Evolutionary conservation across 2,888 invertebrate species (phyloP), one percentile per base, ranked within the genome.

Genomic region (Hybos culiciformis): DNA sequence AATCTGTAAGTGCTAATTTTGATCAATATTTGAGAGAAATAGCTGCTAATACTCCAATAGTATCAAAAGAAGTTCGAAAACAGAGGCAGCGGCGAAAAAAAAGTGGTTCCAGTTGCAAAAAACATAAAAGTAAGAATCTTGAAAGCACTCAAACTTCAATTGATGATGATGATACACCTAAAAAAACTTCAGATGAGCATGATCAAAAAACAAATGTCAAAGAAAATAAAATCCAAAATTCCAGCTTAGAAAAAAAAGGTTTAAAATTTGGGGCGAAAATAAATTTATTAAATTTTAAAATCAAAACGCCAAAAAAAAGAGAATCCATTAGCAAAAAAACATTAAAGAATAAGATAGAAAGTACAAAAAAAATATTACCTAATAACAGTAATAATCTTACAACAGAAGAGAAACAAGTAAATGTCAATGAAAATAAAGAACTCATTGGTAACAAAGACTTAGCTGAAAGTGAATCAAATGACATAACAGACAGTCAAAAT

Each of bases 21-120:
- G 65, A 63, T 46, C 53, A 56, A n/a, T 58, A 61, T 12, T 41
- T 63, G 38, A 58, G 63, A 2, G 60, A 59, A 43, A 53, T 61
- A 7, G 62, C 58, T 47, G 54, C 58, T 4, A 54, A 53, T 48
- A 45, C 38, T n/a, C 33, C 11, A 21, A 42, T 5, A 18, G 29
- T 42, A 21, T 46, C 26, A 17, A 29, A 18, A 47, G 33, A 24
- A 48, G 14, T 11, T 33, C 44, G 17, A 40, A 39, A 12, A 49
- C 48, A 21, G 47, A 46, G 34, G 45, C 46, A 6, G 40, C 51
- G 43, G 2, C 46, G 37, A 43, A 47, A 45, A 45, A 43, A 42
- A 39, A 44, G 52, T 33, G 48, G 49, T 48, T 53, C 50, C 37
- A 42, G 44, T 34, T 23, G 44, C n/a, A n/a, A n/a, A n/a, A n/a